phyloP scores from a whole-genome alignment of 2,888 invertebrate species.

The Microplitis manilae region DNA sequence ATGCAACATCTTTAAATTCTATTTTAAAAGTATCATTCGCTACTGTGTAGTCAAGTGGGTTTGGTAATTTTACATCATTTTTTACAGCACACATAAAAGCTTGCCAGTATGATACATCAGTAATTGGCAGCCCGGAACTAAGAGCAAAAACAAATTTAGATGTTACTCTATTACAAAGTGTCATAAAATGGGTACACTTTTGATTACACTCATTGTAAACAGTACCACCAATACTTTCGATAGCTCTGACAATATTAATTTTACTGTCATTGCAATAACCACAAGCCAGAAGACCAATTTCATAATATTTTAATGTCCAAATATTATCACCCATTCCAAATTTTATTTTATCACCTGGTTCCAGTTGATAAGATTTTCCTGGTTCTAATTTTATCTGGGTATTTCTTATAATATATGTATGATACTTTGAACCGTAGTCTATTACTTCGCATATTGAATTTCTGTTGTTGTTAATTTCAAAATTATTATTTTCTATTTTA shows the following conservation, averaged over 20 bases:
- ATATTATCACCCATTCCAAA: background rate
- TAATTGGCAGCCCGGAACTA: background rate
- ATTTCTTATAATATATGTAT: background rate
- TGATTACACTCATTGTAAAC: background rate
- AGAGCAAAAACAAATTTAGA: background rate
- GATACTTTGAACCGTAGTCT: background rate
- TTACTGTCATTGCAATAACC: background rate
- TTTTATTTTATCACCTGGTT: slow-evolving; percentile 7
- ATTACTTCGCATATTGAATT: background rate
- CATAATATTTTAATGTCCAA: background rate
- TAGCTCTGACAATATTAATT: background rate
- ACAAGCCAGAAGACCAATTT: background rate
- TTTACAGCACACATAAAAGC: background rate
- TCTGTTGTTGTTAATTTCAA: background rate
- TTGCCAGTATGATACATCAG: background rate
- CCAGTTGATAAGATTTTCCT: background rate
- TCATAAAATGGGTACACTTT: background rate
- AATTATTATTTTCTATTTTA: background rate
- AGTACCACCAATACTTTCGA: background rate
- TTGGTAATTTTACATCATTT: background rate
- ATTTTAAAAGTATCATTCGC: background rate
- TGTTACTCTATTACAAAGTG: background rate
- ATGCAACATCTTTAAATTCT: background rate
- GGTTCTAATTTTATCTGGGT: background rate
- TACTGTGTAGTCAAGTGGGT: background rate